Percentiles rank a stretch among this genome's conserved stretches.
These are phyloP conservation scores for Aphaenogaster floridana DNA, from an alignment of 1,140 invertebrate species.

Conservation along the genomic window DNA sequence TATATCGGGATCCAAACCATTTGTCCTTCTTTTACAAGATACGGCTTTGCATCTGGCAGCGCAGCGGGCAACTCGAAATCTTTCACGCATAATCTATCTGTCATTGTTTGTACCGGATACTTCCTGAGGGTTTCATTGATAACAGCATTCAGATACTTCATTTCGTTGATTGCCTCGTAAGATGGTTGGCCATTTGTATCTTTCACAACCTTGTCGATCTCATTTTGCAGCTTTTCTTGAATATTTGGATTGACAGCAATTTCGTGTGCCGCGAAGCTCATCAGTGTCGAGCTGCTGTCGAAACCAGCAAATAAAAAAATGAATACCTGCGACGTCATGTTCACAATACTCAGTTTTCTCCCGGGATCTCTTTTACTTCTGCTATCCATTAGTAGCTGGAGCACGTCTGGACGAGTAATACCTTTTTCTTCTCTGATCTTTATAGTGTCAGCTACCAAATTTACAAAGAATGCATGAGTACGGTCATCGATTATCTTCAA, in stretches of 20 bases:
- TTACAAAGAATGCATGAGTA: too few relatives aligned
- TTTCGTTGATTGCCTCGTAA: too few relatives aligned
- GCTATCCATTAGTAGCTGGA: slow-evolving; percentile 81
- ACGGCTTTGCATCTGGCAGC: slow-evolving; percentile 60
- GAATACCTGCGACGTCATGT: slow-evolving; percentile 86
- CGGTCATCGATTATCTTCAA: too few relatives aligned
- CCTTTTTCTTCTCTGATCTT: slow-evolving; percentile 57
- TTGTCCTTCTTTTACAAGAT: slow-evolving; percentile 81
- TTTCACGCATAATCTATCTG: slow-evolving; percentile 87
- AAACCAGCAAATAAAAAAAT: slow-evolving; percentile 87
- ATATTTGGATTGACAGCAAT: slow-evolving; percentile 87
- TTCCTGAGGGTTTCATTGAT: slow-evolving; percentile 75
- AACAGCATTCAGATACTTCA: too few relatives aligned
- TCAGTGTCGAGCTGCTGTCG: slow-evolving; percentile 87
- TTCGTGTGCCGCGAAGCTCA: slow-evolving; percentile 85
- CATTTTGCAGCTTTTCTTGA: slow-evolving; percentile 87
- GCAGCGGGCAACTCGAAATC: slow-evolving; percentile 75
- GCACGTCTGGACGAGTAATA: slow-evolving; percentile 74
- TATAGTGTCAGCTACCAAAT: too few relatives aligned
- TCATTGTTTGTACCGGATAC: slow-evolving; percentile 87
- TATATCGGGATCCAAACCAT: slow-evolving; percentile 82
- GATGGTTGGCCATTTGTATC: slow-evolving; percentile 74
- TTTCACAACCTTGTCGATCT: slow-evolving; percentile 85
- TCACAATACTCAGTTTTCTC: slow-evolving; percentile 81
- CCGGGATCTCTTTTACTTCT: slow-evolving; percentile 74